Percentiles rank a stretch among this genome's conserved stretches.
phyloP scores from a whole-genome alignment of 1,140 invertebrate genomes.

The Drosophila littoralis region DNA sequence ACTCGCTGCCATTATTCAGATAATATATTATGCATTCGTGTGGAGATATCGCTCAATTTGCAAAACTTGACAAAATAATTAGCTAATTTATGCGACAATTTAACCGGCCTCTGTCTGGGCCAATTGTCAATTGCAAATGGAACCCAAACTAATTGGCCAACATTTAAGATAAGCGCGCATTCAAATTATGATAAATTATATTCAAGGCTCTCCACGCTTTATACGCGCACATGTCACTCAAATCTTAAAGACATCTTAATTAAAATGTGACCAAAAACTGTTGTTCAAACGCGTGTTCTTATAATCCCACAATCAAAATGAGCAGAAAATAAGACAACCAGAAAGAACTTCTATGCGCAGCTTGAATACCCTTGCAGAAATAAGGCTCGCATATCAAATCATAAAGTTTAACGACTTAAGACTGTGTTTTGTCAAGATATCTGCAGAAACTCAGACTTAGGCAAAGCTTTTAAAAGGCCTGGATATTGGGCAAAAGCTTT shows the following conservation, averaged over 20 bases:
- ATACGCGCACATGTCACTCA: background rate
- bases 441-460: too few species aligned
- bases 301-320: slow-evolving; percentile 11
- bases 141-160: slow-evolving; percentile 45
- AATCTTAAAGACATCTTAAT: slow-evolving; percentile 41
- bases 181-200: slow-evolving; percentile 22
- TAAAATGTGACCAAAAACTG: slow-evolving; percentile 37
- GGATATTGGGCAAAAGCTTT: too few species aligned
- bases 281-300: slow-evolving; percentile 30
- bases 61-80: slow-evolving; percentile 74
- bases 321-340: background rate
- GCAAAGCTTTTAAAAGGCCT: too few species aligned
- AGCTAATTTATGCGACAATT: slow-evolving; percentile 72
- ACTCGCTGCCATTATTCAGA: slow-evolving; percentile 47
- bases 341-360: background rate
- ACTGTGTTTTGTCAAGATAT: too few species aligned
- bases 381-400: background rate
- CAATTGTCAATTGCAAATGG: slow-evolving; percentile 55
- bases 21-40: slow-evolving; percentile 48
- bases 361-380: background rate
- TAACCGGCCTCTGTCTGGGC: slow-evolving; percentile 6
- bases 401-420: too few species aligned
- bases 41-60: slow-evolving; percentile 58
- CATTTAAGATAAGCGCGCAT: background rate
- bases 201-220: slow-evolving; percentile 5